Evolutionary conservation across 2,888 invertebrate genomes (phyloP).

Genomic region (Drosophila leonis): DNA sequence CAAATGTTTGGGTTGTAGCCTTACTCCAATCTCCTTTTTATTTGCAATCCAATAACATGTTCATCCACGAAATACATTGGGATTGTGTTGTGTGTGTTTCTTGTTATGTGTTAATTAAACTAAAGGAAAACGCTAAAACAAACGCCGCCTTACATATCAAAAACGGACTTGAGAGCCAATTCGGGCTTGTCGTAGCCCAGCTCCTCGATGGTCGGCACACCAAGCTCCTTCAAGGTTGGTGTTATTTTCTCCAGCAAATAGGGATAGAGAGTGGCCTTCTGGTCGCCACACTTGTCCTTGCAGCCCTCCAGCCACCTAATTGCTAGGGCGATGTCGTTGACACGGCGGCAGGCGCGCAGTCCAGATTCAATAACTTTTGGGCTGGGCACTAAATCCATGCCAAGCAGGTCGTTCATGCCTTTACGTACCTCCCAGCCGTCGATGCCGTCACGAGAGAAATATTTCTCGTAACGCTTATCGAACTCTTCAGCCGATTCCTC

Average conservation of each 20-base stretch:
- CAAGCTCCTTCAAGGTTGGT: conserved; percentile 96
- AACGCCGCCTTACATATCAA: conserved; percentile 86
- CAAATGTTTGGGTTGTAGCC: conserved; percentile 55
- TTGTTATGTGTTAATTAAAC: conserved; percentile 57
- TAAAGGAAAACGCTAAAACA: conserved; percentile 45
- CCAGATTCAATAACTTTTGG: conserved; percentile 95
- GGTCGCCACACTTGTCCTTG: conserved; percentile 93
- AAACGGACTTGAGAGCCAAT: conserved; percentile 92
- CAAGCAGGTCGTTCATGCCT: conserved; percentile 94
- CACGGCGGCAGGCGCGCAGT: conserved; percentile 94
- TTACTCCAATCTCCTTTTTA: conserved; percentile 76
- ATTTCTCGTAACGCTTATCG: conserved; percentile 92
- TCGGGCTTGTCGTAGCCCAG: conserved; percentile 99
- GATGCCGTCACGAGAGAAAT: conserved; percentile 94
- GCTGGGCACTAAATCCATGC: conserved; percentile 96
- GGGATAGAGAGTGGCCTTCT: conserved; percentile 92
- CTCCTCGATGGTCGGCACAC: conserved; percentile 97
- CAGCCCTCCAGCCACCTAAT: conserved; percentile 96
- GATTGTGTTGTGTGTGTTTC: conserved; percentile 50
- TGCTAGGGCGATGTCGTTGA: conserved; percentile 97
- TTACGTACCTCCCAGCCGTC: conserved; percentile 98
- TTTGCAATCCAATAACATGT: conserved; percentile 74
- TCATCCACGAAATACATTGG: conserved; percentile 59
- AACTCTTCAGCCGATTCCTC: conserved; percentile 94
- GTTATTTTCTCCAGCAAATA: conserved; percentile 95